Base-by-base conservation (phyloP, 1,140 invertebrate species). In the Drosophila baimaii region DNA sequence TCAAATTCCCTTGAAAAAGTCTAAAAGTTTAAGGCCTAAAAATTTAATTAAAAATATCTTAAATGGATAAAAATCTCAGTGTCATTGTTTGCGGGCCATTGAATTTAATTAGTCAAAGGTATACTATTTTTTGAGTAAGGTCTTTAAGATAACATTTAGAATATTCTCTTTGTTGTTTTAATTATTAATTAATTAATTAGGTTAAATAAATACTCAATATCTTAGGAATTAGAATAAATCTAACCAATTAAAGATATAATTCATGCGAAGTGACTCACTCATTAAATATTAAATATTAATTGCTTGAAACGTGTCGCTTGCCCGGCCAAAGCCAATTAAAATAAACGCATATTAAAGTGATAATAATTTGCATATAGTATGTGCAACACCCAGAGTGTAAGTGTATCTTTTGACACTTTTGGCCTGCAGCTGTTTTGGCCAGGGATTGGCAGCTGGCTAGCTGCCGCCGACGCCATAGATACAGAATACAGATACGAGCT, bases 311-410 rank as follows among this genome's bases (percentile, higher is more conserved):
- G 25, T 47, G 13, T 25, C 15, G 23, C 23, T 47, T 47, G 23
- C 25, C 44, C 25, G 8, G 4, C 0, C 2, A 12, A 35, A 27
- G 21, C 61, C 58, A 72, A 81, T 85, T 81, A 71, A 68, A 61
- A 57, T 47, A 37, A 65, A 79, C 78, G 56, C 78, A 57, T 69
- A 79, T 49, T 62, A 25, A 65, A 81, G 62, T 63, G 79, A 63
- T 31, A 49, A 68, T 72, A 65, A 86, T 82, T 86, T 86, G 66
- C 82, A 86, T 82, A 88, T 51, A 52, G 86, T 82, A 88, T 51
- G 49, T 62, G 64, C 64, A 59, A 66, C 69, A 73, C 49, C 49
- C 56, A 64, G 52, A 55, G 37, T 39, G 44, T n/a, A n/a, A n/a
- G n/a, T 59, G 73, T 44, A 63, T 47, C 62, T 70, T 55, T 54